These are phyloP conservation scores for Protophormia terraenovae DNA, from an alignment of 2,888 invertebrate genomes.

Conservation along the genomic window DNA sequence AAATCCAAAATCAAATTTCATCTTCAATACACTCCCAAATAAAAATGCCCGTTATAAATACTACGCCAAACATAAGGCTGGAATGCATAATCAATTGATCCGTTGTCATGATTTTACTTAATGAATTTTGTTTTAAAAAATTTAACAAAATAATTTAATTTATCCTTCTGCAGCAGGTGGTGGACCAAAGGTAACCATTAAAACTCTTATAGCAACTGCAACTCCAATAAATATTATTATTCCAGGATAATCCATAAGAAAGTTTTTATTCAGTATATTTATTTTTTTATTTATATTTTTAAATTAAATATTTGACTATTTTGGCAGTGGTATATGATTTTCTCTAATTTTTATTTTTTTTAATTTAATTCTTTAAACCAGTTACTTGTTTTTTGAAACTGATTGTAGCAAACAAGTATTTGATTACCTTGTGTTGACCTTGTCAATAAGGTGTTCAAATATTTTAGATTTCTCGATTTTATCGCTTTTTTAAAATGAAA, in stretches of 20 bases:
- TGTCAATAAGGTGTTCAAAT: too few relatives aligned
- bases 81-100: background rate
- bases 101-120: background rate
- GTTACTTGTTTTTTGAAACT: too few relatives aligned
- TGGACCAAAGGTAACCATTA: background rate
- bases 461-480: too few relatives aligned
- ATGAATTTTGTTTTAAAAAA: background rate
- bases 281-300: background rate
- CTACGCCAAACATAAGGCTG: background rate
- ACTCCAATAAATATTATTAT: constrained; percentile 19
- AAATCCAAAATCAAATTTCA: background rate
- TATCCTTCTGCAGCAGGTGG: background rate
- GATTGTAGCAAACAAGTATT: too few relatives aligned
- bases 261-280: background rate
- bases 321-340: too few relatives aligned
- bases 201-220: constrained; percentile 7
- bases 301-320: too few relatives aligned
- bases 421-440: too few relatives aligned
- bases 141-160: background rate
- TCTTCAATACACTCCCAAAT: background rate
- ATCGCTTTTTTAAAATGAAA: too few relatives aligned
- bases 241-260: constrained; percentile 4
- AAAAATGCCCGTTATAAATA: background rate
- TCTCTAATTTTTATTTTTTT: too few relatives aligned
- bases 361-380: too few relatives aligned